Percentiles rank a stretch among this genome's conserved stretches.
Conservation (phyloP, 2,888 invertebrate species). For the Eupeodes latifasciatus region DNA sequence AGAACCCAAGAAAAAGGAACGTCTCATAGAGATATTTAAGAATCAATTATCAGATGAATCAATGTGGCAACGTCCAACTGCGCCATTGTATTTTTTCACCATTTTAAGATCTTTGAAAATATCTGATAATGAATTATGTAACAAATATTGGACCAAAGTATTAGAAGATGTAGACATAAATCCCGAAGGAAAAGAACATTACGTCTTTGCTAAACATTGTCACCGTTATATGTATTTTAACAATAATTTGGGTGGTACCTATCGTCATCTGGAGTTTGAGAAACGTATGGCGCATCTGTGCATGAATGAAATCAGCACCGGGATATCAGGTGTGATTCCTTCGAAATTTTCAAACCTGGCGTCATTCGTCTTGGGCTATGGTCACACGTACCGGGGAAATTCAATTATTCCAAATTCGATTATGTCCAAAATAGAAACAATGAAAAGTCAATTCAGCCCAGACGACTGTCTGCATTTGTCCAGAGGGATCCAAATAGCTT, state of each 20-base stretch:
- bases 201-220: slow-evolving; percentile 83
- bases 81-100: slow-evolving; percentile 83
- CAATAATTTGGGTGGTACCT: slow-evolving; percentile 85
- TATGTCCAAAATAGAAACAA: slow-evolving; percentile 82
- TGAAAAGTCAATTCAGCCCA: slow-evolving; percentile 83
- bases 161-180: slow-evolving; percentile 81
- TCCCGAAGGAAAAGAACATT: slow-evolving; percentile 77
- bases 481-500: slow-evolving; percentile 84
- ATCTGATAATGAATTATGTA: slow-evolving; percentile 84
- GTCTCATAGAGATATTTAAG: slow-evolving; percentile 82
- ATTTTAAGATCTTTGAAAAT: slow-evolving; percentile 84
- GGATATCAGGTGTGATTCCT: slow-evolving; percentile 82
- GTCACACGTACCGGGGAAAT: slow-evolving; percentile 81
- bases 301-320: slow-evolving; percentile 81
- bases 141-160: slow-evolving; percentile 84
- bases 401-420: slow-evolving; percentile 82
- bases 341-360: slow-evolving; percentile 83
- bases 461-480: slow-evolving; percentile 84
- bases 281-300: slow-evolving; percentile 82
- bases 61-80: slow-evolving; percentile 79
- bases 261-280: slow-evolving; percentile 85
- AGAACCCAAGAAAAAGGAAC: slow-evolving; percentile 83
- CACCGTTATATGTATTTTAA: slow-evolving; percentile 86
- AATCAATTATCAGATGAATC: slow-evolving; percentile 79
- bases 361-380: slow-evolving; percentile 84